Percentiles rank a stretch among this genome's conserved stretches.
These are phyloP conservation scores for Thermophis baileyi DNA, from an alignment of 2,113 vertebrate genomes.

Conservation along the genomic window DNA sequence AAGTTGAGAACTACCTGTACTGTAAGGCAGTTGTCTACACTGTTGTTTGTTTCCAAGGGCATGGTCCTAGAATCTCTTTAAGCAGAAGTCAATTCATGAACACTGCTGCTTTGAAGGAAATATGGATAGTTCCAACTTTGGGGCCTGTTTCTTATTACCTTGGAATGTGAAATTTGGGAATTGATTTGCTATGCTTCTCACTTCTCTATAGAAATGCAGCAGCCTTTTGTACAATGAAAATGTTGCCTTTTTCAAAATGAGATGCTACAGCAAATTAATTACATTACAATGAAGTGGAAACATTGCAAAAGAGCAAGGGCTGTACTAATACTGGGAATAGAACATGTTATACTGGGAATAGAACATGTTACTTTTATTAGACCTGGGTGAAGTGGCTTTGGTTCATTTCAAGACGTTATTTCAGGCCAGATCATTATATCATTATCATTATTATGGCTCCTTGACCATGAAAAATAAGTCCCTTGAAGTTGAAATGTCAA, in stretches of 20 bases:
- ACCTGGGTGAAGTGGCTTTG: not conserved
- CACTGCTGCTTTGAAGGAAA: not conserved
- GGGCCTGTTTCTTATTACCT: not conserved
- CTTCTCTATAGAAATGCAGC: not conserved
- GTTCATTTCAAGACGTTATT: not conserved
- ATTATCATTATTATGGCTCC: not conserved
- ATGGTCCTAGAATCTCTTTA: not conserved
- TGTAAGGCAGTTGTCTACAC: not conserved
- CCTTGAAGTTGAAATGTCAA: not conserved
- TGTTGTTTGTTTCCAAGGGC: not conserved
- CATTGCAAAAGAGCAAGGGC: not conserved
- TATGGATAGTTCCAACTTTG: not conserved
- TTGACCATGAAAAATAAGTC: not conserved
- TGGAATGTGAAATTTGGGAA: not conserved
- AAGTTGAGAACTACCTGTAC: too few species aligned
- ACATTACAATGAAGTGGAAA: not conserved
- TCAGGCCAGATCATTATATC: not conserved
- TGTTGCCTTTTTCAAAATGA: not conserved
- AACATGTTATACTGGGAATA: not conserved
- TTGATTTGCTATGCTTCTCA: not conserved
- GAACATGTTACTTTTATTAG: not conserved
- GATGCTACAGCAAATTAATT: not conserved
- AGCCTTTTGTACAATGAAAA: not conserved
- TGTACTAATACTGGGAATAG: not conserved
- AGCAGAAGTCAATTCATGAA: not conserved